phyloP scores from a whole-genome alignment of 2,797 vertebrate genomes.

The Sebastes dallii region DNA sequence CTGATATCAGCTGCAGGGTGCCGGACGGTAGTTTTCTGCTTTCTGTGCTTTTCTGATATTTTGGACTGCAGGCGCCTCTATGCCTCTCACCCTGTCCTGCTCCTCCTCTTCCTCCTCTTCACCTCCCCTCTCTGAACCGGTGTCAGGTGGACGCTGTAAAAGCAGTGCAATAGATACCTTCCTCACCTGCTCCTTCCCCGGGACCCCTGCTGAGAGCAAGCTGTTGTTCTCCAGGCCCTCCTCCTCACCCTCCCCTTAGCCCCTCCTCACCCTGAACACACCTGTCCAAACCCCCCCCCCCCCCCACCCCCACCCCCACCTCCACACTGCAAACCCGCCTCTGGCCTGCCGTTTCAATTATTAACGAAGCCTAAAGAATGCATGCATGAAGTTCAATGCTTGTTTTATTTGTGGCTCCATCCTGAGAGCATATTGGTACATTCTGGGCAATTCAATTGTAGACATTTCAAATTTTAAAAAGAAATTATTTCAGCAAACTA shows the following conservation, averaged over 20 bases:
- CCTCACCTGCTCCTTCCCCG: conserved; percentile 78
- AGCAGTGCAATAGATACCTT: conserved; percentile 76
- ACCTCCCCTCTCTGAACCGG: conserved; percentile 48
- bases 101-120: conserved; percentile 3
- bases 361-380: conserved; percentile 52
- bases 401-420: neutral
- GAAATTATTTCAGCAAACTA: neutral
- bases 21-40: conserved; percentile 54
- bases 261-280: conserved; percentile 47
- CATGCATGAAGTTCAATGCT: neutral
- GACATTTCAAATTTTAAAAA: neutral
- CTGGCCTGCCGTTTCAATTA: conserved; percentile 51
- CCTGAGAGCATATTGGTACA: neutral
- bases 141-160: conserved; percentile 80
- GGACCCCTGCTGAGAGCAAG: conserved; percentile 81
- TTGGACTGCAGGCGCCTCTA: neutral
- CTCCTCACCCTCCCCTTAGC: neutral
- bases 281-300: conserved; percentile 52
- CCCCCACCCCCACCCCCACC: neutral
- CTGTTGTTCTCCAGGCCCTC: conserved; percentile 71
- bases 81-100: neutral
- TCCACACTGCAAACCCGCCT: conserved; percentile 18
- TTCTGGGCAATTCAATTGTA: neutral
- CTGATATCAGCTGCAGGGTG: neutral
- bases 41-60: neutral